Percentiles rank a stretch among this genome's conserved stretches.
Conservation (phyloP, 2,888 invertebrate species). For the Alloscopus bannaensis region DNA sequence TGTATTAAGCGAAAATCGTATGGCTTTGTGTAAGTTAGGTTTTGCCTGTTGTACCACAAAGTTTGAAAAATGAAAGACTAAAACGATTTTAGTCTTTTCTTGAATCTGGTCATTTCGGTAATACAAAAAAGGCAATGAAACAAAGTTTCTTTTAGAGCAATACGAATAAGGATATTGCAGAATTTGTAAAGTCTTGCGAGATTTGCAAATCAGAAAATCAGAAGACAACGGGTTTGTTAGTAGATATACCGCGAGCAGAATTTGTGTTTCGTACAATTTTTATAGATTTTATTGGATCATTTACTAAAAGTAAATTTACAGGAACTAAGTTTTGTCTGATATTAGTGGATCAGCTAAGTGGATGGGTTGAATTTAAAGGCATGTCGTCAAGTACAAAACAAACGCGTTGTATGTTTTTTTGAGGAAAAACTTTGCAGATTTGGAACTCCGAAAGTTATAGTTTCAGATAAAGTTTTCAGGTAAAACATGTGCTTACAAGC, state of each 20-base stretch:
- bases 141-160: too few species aligned
- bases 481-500: constrained; percentile 56
- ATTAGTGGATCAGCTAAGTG: constrained; percentile 63
- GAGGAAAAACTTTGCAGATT: constrained; percentile 65
- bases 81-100: too few species aligned
- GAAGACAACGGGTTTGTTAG: constrained; percentile 36
- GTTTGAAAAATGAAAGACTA: too few species aligned
- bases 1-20: too few species aligned
- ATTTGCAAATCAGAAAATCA: constrained; percentile 32
- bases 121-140: too few species aligned
- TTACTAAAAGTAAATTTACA: background rate
- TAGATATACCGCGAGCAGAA: constrained; percentile 6
- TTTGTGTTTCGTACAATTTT: constrained; percentile 46
- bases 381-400: constrained; percentile 46
- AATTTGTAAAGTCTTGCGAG: too few species aligned
- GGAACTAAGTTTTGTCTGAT: constrained; percentile 58
- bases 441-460: constrained; percentile 53
- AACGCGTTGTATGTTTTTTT: constrained; percentile 47
- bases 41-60: too few species aligned
- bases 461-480: constrained; percentile 58
- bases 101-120: too few species aligned
- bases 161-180: too few species aligned
- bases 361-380: constrained; percentile 64
- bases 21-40: too few species aligned
- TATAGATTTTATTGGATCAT: constrained; percentile 62